Evolutionary conservation across 2,888 invertebrate species (phyloP), one percentile per base, ranked within the genome.

Genomic region (Tachina lurida): DNA sequence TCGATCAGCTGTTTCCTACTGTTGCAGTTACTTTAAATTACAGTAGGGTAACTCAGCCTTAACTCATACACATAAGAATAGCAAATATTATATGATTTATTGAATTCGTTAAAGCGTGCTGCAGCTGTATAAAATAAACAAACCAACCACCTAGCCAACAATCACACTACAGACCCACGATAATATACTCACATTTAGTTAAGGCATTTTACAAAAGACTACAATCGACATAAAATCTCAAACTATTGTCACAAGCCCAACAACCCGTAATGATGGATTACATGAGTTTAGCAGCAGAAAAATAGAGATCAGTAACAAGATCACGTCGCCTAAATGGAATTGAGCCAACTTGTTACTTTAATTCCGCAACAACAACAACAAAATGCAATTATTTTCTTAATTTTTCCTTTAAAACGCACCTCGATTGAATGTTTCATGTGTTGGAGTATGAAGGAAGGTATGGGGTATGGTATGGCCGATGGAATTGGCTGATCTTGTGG

Each of bases 141-240:
- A 43, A 39, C 19, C 45, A 41, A 54, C 41, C 49, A 49, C n/a
- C 13, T 31, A 49, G 19, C 47, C 15, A 73, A 67, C 73, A 73
- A 67, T 43, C 39, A 22, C 47, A 73, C 17, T 22, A 65, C 56
- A 65, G 0, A 7, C 7, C 58, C 52, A 65, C 73, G 54, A 78
- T 86, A 86, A 86, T 86, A 83, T 86, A 86, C 83, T 86, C 86
- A 86, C 86, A 83, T 79, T 79, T 79, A 79, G 75, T 75, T 86
- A 67, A 86, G 71, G 58, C 78, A 79, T 71, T 79, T 83, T 73
- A 83, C 17, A 74, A 83, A 83, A 86, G 83, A 54, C 75, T 39
- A 49, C 63, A 79, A 83, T 67, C 74, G 83, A 86, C 86, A 83
- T 86, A 79, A 86, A 83, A 83, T 86, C 83, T 54, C 75, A 79